Evolutionary conservation across 2,888 invertebrate species (phyloP).

Genomic region (Tuberolachnus salignus): DNA sequence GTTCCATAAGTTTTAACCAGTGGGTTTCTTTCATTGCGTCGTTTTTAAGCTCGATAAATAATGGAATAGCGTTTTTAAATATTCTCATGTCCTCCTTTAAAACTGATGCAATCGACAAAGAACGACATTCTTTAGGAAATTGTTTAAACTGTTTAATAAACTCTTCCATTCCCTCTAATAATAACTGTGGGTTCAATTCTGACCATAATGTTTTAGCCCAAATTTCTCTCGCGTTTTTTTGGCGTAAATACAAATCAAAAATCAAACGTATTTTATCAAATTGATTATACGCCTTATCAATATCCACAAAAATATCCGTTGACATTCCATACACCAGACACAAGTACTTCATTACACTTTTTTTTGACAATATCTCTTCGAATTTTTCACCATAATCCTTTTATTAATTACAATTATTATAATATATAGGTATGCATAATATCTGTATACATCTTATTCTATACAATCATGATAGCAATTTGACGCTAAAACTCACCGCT

Average conservation of each 20-base stretch:
- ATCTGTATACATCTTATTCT: neutral
- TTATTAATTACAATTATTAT: neutral
- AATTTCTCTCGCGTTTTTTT: conserved; percentile 73
- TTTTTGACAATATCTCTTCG: conserved; percentile 70
- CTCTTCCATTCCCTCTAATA: conserved; percentile 84
- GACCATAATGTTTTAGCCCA: conserved; percentile 91
- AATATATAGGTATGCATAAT: neutral
- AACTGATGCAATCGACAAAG: conserved; percentile 70
- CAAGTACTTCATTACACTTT: conserved; percentile 72
- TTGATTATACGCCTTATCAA: conserved; percentile 70
- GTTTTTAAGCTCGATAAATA: conserved; percentile 89
- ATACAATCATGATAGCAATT: neutral
- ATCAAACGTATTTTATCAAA: conserved; percentile 73
- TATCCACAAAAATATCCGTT: conserved; percentile 80
- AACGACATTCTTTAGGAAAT: conserved; percentile 70
- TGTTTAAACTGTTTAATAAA: conserved; percentile 80
- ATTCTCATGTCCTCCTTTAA: conserved; percentile 85
- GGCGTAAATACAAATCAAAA: conserved; percentile 79
- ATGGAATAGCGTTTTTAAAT: conserved; percentile 83
- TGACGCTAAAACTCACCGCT: conserved; percentile 66
- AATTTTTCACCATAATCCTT: conserved; percentile 66
- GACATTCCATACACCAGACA: conserved; percentile 88
- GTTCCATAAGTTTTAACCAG: conserved; percentile 86
- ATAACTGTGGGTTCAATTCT: conserved; percentile 81
- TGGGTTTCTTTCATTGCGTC: conserved; percentile 89